Evolutionary conservation across 2,888 invertebrate species (phyloP).

Genomic region (Noctua fimbriata): DNA sequence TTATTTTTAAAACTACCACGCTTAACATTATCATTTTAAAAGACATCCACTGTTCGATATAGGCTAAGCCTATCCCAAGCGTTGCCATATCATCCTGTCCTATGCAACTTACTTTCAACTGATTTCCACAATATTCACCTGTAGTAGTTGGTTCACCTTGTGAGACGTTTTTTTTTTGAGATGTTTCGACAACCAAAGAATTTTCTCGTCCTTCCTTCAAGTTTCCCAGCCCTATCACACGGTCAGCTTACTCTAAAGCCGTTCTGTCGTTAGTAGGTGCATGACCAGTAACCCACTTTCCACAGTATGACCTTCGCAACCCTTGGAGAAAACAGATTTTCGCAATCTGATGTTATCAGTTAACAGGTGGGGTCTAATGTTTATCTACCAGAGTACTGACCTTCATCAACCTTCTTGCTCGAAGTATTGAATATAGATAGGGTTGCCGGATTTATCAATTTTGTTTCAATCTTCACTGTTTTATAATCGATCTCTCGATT

Average conservation of each 20-base stretch:
- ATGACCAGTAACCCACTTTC: slow-evolving; percentile 56
- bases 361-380: slow-evolving; percentile 43
- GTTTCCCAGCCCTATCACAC: slow-evolving; percentile 16
- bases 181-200: neutral
- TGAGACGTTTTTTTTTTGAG: neutral
- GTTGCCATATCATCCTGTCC: neutral
- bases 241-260: slow-evolving; percentile 34
- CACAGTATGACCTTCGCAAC: slow-evolving; percentile 49
- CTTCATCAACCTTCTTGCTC: neutral
- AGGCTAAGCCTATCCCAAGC: neutral
- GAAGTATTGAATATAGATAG: neutral
- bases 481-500: neutral
- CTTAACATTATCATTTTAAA: neutral
- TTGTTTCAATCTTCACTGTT: neutral
- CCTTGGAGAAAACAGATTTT: slow-evolving; percentile 61
- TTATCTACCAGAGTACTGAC: slow-evolving; percentile 21
- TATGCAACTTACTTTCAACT: neutral
- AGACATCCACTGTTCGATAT: neutral
- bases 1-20: neutral
- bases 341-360: slow-evolving; percentile 51
- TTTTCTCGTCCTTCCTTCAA: neutral
- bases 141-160: neutral
- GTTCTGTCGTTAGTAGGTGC: slow-evolving; percentile 17
- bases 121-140: neutral
- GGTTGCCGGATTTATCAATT: neutral